Base-by-base conservation (phyloP, 2,888 invertebrate species). In the Drosophila engyochracea region DNA sequence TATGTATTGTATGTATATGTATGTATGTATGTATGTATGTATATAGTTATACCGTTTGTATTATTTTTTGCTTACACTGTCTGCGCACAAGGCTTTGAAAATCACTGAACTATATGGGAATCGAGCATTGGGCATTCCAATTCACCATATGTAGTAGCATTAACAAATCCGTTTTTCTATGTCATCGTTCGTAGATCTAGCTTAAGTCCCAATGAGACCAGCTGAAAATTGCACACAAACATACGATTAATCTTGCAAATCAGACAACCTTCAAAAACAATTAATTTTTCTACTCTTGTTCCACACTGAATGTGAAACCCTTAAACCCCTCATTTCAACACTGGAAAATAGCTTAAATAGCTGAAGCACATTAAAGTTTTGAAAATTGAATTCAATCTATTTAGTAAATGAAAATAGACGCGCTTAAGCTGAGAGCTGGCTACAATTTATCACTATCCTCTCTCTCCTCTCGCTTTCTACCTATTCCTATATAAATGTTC, bases 11-110 rank as follows among this genome's bases (percentile, higher is more conserved):
- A 57, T 65, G 51, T 60, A 31, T 52, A 7, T 72, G 63, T 60
- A 57, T 69, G 53, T 65, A 39, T 60, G 19, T 70, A 57, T 65
- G 51, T 60, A 41, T 72, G 61, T 58, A 44, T 68, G 61, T 66
- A 55, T 61, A 39, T 54, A 25, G 60, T 52, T 67, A 41, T 75
- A 82, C 59, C 33, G 61, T 35, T 35, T 35, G 14, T 41, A 71
- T 62, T 61, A 19, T 19, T 39, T 51, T 30, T 53, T 60, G 66
- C 57, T 75, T 64, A 63, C 65, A 71, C 74, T 65, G 64, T 61
- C 74, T 47, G 57, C 65, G 35, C 62, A 49, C 55, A 67, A 66
- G 47, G 44, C 53, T 62, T 59, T 54, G 14, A 16, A 53, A 70
- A 39, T 30, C 60, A 60, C 51, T 44, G 59, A 75, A 62, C 58